phyloP scores from a whole-genome alignment of 2,113 vertebrate genomes.

The Anolis sagrei region DNA sequence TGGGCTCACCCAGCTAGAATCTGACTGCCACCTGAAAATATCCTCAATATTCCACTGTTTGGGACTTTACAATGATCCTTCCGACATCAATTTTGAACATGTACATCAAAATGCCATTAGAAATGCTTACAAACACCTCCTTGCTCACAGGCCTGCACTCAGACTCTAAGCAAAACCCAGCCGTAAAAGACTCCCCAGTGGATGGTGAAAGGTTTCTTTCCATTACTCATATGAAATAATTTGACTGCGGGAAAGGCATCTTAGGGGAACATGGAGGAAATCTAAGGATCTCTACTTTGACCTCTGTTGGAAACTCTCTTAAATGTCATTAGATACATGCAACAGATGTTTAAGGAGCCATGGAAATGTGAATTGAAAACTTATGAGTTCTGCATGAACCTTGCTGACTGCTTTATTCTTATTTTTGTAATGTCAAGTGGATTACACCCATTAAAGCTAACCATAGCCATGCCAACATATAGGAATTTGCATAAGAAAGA shows the following conservation, averaged over 20 bases:
- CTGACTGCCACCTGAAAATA: constrained; percentile 83
- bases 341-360: constrained; percentile 49
- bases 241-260: constrained; percentile 74
- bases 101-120: constrained; percentile 99
- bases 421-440: constrained; percentile 22
- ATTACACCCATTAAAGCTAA: neutral
- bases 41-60: constrained; percentile 84
- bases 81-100: constrained; percentile 88
- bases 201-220: constrained; percentile 81
- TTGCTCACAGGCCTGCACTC: constrained; percentile 66
- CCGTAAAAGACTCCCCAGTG: constrained; percentile 75
- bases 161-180: constrained; percentile 62
- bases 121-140: constrained; percentile 78
- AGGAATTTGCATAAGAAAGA: neutral
- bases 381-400: constrained; percentile 55
- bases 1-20: constrained; percentile 86
- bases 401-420: constrained; percentile 42
- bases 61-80: constrained; percentile 85
- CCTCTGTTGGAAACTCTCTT: constrained; percentile 45
- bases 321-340: constrained; percentile 55
- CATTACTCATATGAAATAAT: constrained; percentile 77
- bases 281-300: constrained; percentile 49
- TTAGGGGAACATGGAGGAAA: constrained; percentile 49
- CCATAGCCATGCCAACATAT: neutral
- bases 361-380: constrained; percentile 57